Conservation (phyloP, 1,140 invertebrate genomes). For the Calliphora vicina region DNA sequence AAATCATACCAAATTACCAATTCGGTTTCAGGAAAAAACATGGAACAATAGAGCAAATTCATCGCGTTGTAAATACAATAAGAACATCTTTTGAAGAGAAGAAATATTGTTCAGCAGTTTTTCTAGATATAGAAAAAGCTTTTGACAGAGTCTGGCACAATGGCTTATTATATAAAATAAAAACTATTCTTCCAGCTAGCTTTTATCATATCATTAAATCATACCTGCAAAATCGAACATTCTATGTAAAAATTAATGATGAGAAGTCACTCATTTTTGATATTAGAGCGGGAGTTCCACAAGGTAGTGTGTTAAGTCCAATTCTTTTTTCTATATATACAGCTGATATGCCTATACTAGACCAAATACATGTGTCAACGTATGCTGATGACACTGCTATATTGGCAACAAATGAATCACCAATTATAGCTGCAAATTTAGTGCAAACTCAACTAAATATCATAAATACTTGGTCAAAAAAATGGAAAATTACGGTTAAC, state of each 20-base stretch:
- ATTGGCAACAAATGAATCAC: not conserved
- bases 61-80: not conserved
- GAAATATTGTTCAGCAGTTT: conserved; percentile 31
- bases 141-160: conserved; percentile 33
- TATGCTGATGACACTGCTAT: conserved; percentile 29
- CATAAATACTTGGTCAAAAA: not conserved
- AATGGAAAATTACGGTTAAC: not conserved
- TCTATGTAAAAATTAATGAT: conserved; percentile 7
- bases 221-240: not conserved
- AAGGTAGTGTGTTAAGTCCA: conserved; percentile 25
- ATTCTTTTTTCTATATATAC: conserved; percentile 14
- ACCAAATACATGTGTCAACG: not conserved
- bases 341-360: not conserved
- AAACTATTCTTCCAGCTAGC: not conserved
- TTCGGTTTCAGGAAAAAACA: conserved; percentile 21
- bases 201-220: conserved; percentile 11
- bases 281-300: not conserved
- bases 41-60: conserved; percentile 5
- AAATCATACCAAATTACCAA: not conserved
- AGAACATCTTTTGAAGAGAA: not conserved
- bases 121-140: conserved; percentile 16
- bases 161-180: conserved; percentile 26
- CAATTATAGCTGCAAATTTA: not conserved
- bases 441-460: conserved; percentile 4
- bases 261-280: not conserved